A percentile compares a stretch with the other conserved stretches of the same genome.
Conservation (phyloP, 1,140 invertebrate genomes). For the Ceratina australensis region DNA sequence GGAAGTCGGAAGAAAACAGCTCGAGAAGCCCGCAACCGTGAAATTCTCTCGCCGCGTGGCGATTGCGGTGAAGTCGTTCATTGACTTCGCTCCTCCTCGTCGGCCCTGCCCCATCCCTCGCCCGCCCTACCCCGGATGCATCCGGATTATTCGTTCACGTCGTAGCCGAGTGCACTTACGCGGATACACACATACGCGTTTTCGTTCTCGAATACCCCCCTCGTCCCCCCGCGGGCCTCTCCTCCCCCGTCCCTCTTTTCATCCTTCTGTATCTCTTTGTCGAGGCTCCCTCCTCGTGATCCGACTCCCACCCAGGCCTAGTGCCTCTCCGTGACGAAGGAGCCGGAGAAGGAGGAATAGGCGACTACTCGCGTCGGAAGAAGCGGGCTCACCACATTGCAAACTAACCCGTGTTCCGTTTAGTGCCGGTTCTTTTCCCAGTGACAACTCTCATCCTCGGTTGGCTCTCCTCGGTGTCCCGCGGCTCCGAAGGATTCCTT, state of each 20-base stretch:
- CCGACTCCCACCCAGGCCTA: not conserved
- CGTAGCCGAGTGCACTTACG: constrained; percentile 45
- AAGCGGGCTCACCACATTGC: constrained; percentile 45
- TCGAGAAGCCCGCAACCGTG: constrained; percentile 38
- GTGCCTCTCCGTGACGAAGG: constrained; percentile 42
- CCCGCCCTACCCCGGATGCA: constrained; percentile 34
- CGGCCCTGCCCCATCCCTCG: not conserved
- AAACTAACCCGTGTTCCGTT: constrained; percentile 52
- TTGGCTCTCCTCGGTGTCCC: constrained; percentile 10
- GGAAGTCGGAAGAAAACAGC: not conserved
- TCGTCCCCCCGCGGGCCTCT: not conserved
- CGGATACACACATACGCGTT: constrained; percentile 27
- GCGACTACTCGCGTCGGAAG: constrained; percentile 36
- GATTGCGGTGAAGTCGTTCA: constrained; percentile 56
- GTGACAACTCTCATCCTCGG: constrained; percentile 1
- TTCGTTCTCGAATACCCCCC: constrained; percentile 14
- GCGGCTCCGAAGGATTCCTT: constrained; percentile 20
- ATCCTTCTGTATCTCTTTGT: not conserved
- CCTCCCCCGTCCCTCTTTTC: not conserved
- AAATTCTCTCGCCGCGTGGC: constrained; percentile 52
- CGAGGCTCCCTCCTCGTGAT: not conserved
- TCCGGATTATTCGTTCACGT: constrained; percentile 62
- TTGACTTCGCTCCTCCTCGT: constrained; percentile 49
- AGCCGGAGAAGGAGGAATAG: constrained; percentile 17
- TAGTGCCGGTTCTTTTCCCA: constrained; percentile 39